These are phyloP conservation scores for Chalcosyrphus nemorum DNA, from an alignment of 2,888 invertebrate genomes.

Conservation along the genomic window DNA sequence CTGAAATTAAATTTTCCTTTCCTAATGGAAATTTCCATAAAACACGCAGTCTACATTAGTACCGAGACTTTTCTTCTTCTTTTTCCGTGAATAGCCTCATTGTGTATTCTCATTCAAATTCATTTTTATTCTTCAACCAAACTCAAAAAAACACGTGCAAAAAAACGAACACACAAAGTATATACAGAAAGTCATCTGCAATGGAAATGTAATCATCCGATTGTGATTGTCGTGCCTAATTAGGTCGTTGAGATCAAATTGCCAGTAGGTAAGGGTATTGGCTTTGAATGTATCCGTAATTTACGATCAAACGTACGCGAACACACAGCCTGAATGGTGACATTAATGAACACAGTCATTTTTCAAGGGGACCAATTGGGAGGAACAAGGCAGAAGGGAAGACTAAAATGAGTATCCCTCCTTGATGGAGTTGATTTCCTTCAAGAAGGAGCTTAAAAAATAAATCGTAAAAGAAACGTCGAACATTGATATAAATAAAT, in stretches of 20 bases:
- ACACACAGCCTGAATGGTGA: constrained; percentile 6
- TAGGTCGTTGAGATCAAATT: constrained; percentile 28
- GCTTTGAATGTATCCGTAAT: constrained; percentile 5
- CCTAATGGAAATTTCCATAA: constrained; percentile 35
- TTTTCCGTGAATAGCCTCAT: constrained; percentile 1
- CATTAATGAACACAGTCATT: constrained; percentile 17
- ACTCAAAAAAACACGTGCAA: not conserved
- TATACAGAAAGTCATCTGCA: constrained; percentile 24
- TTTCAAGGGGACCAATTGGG: not conserved
- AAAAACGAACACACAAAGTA: too few species aligned
- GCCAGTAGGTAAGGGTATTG: not conserved
- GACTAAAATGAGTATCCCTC: not conserved
- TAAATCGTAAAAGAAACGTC: not conserved
- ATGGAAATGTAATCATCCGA: constrained; percentile 49
- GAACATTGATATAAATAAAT: not conserved
- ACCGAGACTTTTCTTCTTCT: too few species aligned
- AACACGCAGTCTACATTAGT: not conserved
- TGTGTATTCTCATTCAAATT: constrained; percentile 10
- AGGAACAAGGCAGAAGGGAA: not conserved
- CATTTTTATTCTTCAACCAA: not conserved
- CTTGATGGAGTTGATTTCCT: not conserved
- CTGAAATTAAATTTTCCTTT: constrained; percentile 22
- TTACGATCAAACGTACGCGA: constrained; percentile 17
- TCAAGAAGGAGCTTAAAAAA: not conserved
- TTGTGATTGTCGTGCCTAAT: constrained; percentile 46